phyloP scores from a whole-genome alignment of 2,113 vertebrate species.

The Chauna torquata region DNA sequence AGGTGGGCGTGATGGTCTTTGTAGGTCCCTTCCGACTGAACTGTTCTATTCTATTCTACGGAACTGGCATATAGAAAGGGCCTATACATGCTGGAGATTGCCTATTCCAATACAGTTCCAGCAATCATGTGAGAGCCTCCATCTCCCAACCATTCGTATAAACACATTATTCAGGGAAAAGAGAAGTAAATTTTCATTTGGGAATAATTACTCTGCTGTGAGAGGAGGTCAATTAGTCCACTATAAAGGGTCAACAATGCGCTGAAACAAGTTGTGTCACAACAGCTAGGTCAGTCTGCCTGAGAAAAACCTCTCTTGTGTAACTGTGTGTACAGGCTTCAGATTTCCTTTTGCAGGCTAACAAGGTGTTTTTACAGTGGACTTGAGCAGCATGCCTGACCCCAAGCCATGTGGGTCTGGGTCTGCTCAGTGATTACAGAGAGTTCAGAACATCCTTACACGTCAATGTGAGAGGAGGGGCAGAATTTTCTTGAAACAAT shows the following conservation, averaged over 20 bases:
- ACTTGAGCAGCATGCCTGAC: background rate
- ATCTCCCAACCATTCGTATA: background rate
- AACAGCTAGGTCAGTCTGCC: background rate
- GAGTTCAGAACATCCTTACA: background rate
- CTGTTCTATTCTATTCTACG: background rate
- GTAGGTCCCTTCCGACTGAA: too few relatives aligned
- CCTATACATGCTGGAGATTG: background rate
- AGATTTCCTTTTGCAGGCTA: background rate
- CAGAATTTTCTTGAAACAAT: background rate
- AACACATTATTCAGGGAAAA: background rate
- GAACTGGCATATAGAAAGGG: background rate
- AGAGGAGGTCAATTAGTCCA: background rate
- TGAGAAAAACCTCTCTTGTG: background rate
- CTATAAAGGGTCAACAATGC: background rate
- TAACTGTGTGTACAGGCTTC: background rate
- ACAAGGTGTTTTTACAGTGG: background rate
- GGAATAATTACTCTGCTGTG: background rate
- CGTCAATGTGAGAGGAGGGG: background rate
- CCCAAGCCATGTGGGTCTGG: background rate
- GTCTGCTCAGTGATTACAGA: background rate
- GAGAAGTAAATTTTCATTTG: background rate
- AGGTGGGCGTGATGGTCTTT: too few relatives aligned
- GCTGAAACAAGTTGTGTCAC: background rate
- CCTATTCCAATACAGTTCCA: background rate
- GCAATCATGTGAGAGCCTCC: background rate